phyloP scores from a whole-genome alignment of 2,797 vertebrate genomes.

The Dallia pectoralis region DNA sequence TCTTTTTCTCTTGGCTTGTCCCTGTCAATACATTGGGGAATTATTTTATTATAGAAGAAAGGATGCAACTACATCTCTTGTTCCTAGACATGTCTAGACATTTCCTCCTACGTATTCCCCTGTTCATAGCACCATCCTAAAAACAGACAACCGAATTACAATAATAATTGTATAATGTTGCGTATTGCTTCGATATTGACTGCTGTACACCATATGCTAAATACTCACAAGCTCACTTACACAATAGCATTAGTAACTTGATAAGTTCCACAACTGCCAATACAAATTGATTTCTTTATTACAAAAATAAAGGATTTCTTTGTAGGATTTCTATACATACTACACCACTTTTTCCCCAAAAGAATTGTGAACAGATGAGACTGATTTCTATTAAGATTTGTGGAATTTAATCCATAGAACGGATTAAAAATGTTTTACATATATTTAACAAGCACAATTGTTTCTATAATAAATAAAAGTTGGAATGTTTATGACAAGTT shows the following conservation, averaged over 20 bases:
- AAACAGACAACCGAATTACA: not conserved
- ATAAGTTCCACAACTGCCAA: not conserved
- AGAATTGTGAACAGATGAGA: too few relatives aligned
- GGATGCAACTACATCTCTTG: not conserved
- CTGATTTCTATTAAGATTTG: too few relatives aligned
- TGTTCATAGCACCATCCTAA: not conserved
- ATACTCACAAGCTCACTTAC: not conserved
- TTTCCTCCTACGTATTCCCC: not conserved
- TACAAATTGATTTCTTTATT: conserved; percentile 24
- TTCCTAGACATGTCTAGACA: not conserved
- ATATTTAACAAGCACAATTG: too few relatives aligned
- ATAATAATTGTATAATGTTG: not conserved
- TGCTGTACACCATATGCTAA: not conserved
- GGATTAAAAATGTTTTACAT: too few relatives aligned
- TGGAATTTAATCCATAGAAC: too few relatives aligned
- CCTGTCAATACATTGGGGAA: conserved; percentile 30
- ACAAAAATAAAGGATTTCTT: conserved; percentile 12
- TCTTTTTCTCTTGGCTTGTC: conserved; percentile 55
- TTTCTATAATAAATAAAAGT: too few relatives aligned
- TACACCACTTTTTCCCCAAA: too few relatives aligned
- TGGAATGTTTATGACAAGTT: too few relatives aligned
- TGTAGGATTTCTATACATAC: too few relatives aligned
- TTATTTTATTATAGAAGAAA: not conserved
- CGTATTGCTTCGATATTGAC: not conserved
- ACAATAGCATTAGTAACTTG: not conserved